A percentile compares a stretch with the other conserved stretches of the same genome.
Conservation (phyloP, 2,797 vertebrate genomes). For the Sebastes umbrosus region DNA sequence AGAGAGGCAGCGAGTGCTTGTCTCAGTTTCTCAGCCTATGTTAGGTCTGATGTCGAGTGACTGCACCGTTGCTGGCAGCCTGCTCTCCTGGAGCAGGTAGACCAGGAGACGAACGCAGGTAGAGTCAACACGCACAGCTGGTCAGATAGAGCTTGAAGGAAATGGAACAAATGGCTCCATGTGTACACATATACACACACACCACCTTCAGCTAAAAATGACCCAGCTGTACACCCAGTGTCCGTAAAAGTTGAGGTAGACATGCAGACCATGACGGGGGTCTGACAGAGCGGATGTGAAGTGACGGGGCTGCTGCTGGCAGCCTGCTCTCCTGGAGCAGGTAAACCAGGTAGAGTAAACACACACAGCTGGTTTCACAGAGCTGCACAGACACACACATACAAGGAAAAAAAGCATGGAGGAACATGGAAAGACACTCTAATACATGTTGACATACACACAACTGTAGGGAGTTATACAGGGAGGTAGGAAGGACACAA, state of each 20-base stretch:
- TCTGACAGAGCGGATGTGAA: constrained; percentile 44
- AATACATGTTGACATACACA: constrained; percentile 42
- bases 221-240: neutral
- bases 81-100: constrained; percentile 71
- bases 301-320: constrained; percentile 48
- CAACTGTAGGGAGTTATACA: constrained; percentile 19
- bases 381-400: constrained; percentile 35
- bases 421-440: neutral
- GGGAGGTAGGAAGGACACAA: constrained; percentile 26
- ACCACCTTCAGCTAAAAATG: neutral
- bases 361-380: constrained; percentile 66
- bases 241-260: neutral
- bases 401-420: constrained; percentile 4
- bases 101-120: constrained; percentile 68
- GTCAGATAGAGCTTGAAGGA: constrained; percentile 57
- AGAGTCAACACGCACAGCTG: constrained; percentile 61
- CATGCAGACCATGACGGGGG: neutral
- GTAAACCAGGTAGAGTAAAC: constrained; percentile 75
- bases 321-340: constrained; percentile 68
- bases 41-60: constrained; percentile 41
- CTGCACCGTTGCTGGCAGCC: constrained; percentile 48
- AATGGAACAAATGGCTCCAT: constrained; percentile 60
- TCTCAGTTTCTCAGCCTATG: constrained; percentile 29
- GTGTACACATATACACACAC: constrained; percentile 27
- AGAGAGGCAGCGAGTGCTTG: constrained; percentile 20